These are phyloP conservation scores for Mya arenaria DNA, from an alignment of 1,140 invertebrate species.

Conservation along the genomic window DNA sequence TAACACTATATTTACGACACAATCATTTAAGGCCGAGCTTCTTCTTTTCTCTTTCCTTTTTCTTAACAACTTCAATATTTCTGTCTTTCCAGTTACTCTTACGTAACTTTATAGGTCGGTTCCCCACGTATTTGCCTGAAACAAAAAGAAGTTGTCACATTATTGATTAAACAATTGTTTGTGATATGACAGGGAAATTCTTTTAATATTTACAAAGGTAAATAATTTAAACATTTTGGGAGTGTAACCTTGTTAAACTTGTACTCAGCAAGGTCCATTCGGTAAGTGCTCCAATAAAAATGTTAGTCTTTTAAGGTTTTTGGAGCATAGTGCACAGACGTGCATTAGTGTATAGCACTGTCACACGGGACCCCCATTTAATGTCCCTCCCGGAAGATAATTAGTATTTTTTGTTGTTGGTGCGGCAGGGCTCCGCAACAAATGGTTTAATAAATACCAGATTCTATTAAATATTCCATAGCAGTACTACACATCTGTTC, in stretches of 20 bases:
- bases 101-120: slow-evolving; percentile 97
- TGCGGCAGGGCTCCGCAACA: no score
- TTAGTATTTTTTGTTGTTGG: no score
- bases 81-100: slow-evolving; percentile 98
- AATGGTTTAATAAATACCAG: no score
- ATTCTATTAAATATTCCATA: no score
- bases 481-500: no score
- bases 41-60: slow-evolving; percentile 95
- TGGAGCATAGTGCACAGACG: background rate
- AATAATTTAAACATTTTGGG: background rate
- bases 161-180: background rate
- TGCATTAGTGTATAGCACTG: background rate
- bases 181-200: background rate
- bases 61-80: slow-evolving; percentile 95
- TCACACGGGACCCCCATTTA: background rate
- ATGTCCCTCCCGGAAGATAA: no score
- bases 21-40: slow-evolving; percentile 80
- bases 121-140: slow-evolving; percentile 94
- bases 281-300: no score
- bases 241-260: no score
- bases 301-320: background rate
- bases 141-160: slow-evolving; percentile 31
- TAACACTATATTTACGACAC: no score
- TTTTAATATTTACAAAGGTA: background rate
- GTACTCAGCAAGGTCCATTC: no score